A percentile compares a stretch with the other conserved stretches of the same genome.
Evolutionary conservation across 1,140 invertebrate species (phyloP).

Genomic region (Drosophila sucinea): DNA sequence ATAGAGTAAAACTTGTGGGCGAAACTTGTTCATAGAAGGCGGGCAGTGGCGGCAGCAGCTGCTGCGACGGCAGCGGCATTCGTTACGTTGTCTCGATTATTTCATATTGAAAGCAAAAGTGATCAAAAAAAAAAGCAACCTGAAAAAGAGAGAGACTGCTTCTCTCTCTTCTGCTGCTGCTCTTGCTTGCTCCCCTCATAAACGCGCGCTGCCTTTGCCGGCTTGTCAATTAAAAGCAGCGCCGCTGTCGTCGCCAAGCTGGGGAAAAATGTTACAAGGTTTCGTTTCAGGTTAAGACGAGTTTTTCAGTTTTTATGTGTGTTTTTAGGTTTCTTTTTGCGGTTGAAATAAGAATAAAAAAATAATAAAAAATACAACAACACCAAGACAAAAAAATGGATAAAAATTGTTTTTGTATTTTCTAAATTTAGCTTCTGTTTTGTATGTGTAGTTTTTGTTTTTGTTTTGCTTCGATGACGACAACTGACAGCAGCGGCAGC

Average conservation of each 20-base stretch:
- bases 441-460: constrained; percentile 33
- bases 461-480: constrained; percentile 56
- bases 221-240: constrained; percentile 68
- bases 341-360: constrained; percentile 43
- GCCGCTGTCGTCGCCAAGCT: constrained; percentile 60
- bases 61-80: constrained; percentile 22
- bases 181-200: constrained; percentile 18
- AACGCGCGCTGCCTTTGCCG: constrained; percentile 42
- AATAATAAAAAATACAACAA: neutral
- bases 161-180: constrained; percentile 46
- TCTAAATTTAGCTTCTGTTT: constrained; percentile 73
- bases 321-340: constrained; percentile 61
- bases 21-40: constrained; percentile 66
- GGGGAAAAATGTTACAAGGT: constrained; percentile 82
- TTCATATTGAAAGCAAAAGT: constrained; percentile 83
- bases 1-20: constrained; percentile 52
- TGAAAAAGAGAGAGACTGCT: constrained; percentile 31
- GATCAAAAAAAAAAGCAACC: constrained; percentile 53
- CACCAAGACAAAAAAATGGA: neutral
- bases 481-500: constrained; percentile 24
- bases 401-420: constrained; percentile 59
- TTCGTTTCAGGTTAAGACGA: constrained; percentile 82
- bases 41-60: constrained; percentile 1
- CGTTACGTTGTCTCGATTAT: constrained; percentile 68
- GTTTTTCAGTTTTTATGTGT: constrained; percentile 60